Percentiles rank a stretch among this genome's conserved stretches.
phyloP scores from a whole-genome alignment of 2,797 vertebrate species.

The Simalia tracyae region DNA sequence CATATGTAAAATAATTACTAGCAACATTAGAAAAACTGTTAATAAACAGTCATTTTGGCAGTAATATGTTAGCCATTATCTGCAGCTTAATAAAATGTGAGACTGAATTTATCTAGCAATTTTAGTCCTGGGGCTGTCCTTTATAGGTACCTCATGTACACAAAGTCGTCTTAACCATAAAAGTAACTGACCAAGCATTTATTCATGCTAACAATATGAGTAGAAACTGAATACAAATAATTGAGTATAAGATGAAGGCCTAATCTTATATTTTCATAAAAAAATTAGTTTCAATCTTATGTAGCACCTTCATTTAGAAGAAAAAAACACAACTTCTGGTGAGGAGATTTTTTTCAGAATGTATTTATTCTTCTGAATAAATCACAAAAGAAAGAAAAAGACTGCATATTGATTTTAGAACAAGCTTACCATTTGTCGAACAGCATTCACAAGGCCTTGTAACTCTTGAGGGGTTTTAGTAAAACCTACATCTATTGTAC shows the following conservation, averaged over 20 bases:
- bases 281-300: neutral
- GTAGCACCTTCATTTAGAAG: neutral
- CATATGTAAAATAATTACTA: too few species aligned
- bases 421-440: constrained; percentile 9
- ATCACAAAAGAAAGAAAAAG: neutral
- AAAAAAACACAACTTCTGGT: neutral
- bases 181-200: neutral
- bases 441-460: constrained; percentile 13
- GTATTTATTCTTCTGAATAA: neutral
- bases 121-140: neutral
- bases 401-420: neutral
- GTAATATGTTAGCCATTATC: neutral
- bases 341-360: neutral
- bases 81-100: neutral
- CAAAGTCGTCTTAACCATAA: neutral
- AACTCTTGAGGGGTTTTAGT: constrained; percentile 6
- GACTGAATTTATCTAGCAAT: neutral
- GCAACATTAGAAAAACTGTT: neutral
- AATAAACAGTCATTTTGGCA: neutral
- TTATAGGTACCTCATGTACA: neutral
- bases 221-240: neutral
- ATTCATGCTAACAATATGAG: neutral
- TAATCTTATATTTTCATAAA: neutral
- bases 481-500: neutral
- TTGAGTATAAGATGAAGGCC: neutral